Percentiles rank a stretch among this genome's conserved stretches.
Evolutionary conservation across 1,140 invertebrate species (phyloP).

Genomic region (Zaprionus camerounensis): DNA sequence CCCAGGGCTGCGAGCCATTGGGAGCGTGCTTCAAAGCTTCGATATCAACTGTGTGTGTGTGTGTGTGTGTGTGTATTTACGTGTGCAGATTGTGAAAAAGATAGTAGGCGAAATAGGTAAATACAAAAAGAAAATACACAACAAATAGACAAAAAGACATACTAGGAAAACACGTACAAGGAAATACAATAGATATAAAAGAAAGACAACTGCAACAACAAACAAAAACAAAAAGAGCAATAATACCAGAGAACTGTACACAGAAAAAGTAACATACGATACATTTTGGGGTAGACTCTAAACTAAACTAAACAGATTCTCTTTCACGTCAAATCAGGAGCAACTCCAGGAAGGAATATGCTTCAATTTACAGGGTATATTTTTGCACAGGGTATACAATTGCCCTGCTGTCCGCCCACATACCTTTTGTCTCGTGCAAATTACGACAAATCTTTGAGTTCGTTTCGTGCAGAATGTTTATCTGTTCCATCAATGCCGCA

Average conservation of each 20-base stretch:
- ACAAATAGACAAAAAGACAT: conserved; percentile 49
- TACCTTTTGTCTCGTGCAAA: conserved; percentile 83
- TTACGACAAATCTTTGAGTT: conserved; percentile 84
- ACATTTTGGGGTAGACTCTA: background rate
- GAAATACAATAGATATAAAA: conserved; percentile 31
- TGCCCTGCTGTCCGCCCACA: conserved; percentile 16
- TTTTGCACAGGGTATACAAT: too few species aligned
- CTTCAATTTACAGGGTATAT: background rate
- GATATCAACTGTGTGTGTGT: conserved; percentile 78
- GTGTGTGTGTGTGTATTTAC: conserved; percentile 34
- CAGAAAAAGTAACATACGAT: background rate
- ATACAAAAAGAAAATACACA: conserved; percentile 47
- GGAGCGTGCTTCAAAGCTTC: conserved; percentile 84
- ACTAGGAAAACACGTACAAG: conserved; percentile 41
- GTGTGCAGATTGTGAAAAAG: conserved; percentile 42
- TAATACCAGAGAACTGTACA: conserved; percentile 14
- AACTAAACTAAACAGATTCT: background rate
- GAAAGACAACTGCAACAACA: conserved; percentile 48
- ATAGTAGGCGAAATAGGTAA: conserved; percentile 55
- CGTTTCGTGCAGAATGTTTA: conserved; percentile 81
- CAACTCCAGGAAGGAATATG: background rate
- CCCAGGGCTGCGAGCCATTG: conserved; percentile 64
- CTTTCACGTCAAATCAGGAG: too few species aligned
- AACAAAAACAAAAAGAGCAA: conserved; percentile 7
- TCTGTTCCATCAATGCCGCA: conserved; percentile 79